Base-by-base conservation (phyloP, 1,140 invertebrate species). In the Drosophila gunungcola region DNA sequence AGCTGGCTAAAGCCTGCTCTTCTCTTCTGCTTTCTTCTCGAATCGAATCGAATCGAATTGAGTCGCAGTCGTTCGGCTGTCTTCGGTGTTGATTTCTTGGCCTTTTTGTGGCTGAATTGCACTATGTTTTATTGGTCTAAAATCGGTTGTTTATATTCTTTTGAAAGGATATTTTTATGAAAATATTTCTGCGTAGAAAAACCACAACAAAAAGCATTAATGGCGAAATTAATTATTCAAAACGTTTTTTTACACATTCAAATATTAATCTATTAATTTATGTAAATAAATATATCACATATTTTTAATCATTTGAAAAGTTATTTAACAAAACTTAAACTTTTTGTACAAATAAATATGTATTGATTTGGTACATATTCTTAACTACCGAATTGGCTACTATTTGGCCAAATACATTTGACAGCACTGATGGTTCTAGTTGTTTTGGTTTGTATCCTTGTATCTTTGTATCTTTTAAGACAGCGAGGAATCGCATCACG, bases 1-100 rank as follows among this genome's bases (percentile, higher is more conserved):
- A 79, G 78, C 65, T 72, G 56, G 62, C 75, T 39, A 67, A 60
- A 55, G 68, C 61, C 68, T 55, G 67, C 41, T 52, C 36, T 38
- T 74, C 72, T 73, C 52, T 63, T 56, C 13, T 36, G 43, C 32
- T 63, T 73, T 63, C 52, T 75, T 55, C 63, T 10, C 36, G 63
- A 42, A 64, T 63, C 45, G 10, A 42, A 64, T 63, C 45, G 10
- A 34, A 27, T 48, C 29, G 27, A 67, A 48, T 29, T 7, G 29
- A 49, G 5, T 34, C 29, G 27, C 12, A 29, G 46, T n/a, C 10
- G 16, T 25, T 25, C 2, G 2, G n/a, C 9, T 1, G 27, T 13
- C 48, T 9, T 49, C 2, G 48, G 48, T 9, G 41, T 3, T 41
- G 60, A 7, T 12, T 5, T 2, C 27, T 58, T 42, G 3, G 9